Base-by-base conservation (phyloP, 1,140 invertebrate genomes). In the Diorhabda sublineata region DNA sequence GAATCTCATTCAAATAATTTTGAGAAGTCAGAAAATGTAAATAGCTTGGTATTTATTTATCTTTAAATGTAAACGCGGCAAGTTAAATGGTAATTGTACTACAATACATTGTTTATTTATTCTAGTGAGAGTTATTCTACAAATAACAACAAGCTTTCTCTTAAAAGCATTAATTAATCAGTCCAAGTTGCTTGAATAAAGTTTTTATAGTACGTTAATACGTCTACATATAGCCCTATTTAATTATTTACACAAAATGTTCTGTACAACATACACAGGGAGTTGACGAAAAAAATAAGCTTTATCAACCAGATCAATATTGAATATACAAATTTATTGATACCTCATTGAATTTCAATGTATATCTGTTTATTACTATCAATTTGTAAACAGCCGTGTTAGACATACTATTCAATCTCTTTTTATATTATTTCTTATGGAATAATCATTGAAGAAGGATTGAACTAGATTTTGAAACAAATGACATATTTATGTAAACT, bases 141-240 rank as follows among this genome's bases (percentile, higher is more conserved):
- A 65, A 67, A 9, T 67, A 68, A 72, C 58, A 60, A 62, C 45
- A 72, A 74, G 73, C 73, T 73, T 73, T 45, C 43, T 68, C 67
- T 71, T 70, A 69, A 71, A 74, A 74, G 73, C 73, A 64, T 73
- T 73, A 74, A 74, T 74, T 71, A 74, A 74, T 74, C 73, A 74
- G 73, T 74, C 71, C 73, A 72, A 70, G 68, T 71, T 72, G 71
- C 73, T 70, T 67, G 73, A 70, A 70, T 74, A 72, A 58, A 61
- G 69, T 63, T 66, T 70, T 70, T 61, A 68, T 70, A 63, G 57
- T 70, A 67, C 66, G 68, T 65, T 52, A 65, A 69, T 74, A 74
- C 65, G 69, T 69, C 71, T 73, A 74, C 69, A 70, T 69, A 71
- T 69, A 66, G 69, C 71, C 64, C 64, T 71, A 73, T 63, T 59